A percentile compares a stretch with the other conserved stretches of the same genome.
Evolutionary conservation across 2,888 invertebrate species (phyloP).

Genomic region (Patella depressa): DNA sequence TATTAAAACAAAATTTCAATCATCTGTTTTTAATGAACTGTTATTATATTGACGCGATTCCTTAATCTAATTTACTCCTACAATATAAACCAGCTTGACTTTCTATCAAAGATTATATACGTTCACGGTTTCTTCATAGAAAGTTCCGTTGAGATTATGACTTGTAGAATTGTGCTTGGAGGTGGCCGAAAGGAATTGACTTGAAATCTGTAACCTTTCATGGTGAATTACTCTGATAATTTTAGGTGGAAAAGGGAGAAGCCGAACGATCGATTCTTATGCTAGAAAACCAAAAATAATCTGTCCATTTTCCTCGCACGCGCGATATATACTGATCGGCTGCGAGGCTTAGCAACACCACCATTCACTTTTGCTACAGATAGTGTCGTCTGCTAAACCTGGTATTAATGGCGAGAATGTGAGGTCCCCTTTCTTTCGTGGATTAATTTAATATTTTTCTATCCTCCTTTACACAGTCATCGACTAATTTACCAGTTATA

Average conservation of each 20-base stretch:
- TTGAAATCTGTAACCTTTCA: not conserved
- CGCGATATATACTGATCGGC: not conserved
- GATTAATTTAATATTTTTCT: not conserved
- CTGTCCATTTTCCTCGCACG: not conserved
- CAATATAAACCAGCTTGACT: too few species aligned
- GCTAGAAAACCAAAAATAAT: not conserved
- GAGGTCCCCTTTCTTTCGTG: slow-evolving; percentile 4
- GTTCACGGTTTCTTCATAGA: too few species aligned
- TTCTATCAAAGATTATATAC: too few species aligned
- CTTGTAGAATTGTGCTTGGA: not conserved
- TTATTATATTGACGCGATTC: too few species aligned
- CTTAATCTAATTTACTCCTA: too few species aligned
- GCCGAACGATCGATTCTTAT: not conserved
- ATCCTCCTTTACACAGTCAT: too few species aligned
- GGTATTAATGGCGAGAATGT: not conserved
- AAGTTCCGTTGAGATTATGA: too few species aligned
- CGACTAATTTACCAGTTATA: too few species aligned
- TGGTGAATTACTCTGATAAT: not conserved
- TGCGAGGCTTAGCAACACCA: not conserved
- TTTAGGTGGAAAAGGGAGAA: not conserved
- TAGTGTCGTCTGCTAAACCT: slow-evolving; percentile 10
- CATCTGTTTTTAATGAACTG: too few species aligned
- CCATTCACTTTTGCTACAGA: not conserved
- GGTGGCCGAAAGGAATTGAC: not conserved
- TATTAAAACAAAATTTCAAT: too few species aligned